phyloP scores from a whole-genome alignment of 2,888 invertebrate genomes.

The Fragum sueziense region DNA sequence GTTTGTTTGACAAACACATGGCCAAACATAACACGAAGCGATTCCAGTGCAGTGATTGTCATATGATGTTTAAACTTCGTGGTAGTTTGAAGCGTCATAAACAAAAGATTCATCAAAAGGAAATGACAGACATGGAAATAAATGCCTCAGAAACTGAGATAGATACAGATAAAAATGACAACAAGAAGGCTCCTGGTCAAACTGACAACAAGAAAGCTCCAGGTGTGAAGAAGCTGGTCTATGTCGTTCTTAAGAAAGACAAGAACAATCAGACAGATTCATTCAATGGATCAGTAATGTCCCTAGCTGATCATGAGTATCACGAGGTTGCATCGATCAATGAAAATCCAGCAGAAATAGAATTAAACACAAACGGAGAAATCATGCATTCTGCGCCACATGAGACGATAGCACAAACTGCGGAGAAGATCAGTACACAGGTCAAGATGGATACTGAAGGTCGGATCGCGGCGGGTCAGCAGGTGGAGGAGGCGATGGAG shows the following conservation, averaged over 20 bases:
- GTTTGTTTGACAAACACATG: conserved; percentile 22
- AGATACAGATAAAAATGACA: neutral
- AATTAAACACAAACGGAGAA: neutral
- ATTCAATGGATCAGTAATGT: neutral
- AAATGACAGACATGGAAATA: neutral
- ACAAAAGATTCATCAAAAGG: conserved; percentile 3
- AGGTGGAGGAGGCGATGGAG: conserved; percentile 8
- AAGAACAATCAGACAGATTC: neutral
- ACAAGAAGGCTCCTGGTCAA: neutral
- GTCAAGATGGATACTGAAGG: conserved; percentile 4
- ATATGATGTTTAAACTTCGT: conserved; percentile 16
- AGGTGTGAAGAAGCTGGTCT: neutral
- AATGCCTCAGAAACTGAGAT: neutral
- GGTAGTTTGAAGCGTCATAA: conserved; percentile 1
- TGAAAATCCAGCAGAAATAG: neutral
- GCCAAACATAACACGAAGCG: conserved; percentile 8
- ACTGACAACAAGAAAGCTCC: neutral
- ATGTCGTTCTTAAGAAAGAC: conserved; percentile 4
- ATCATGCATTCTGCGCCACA: neutral
- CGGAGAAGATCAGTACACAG: neutral
- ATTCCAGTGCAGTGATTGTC: conserved; percentile 22
- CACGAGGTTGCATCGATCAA: neutral
- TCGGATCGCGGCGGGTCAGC: neutral
- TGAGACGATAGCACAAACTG: neutral
- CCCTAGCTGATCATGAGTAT: neutral